These are phyloP conservation scores for Marmota flaviventris DNA, from an alignment of 2,113 vertebrate genomes.

Conservation along the genomic window DNA sequence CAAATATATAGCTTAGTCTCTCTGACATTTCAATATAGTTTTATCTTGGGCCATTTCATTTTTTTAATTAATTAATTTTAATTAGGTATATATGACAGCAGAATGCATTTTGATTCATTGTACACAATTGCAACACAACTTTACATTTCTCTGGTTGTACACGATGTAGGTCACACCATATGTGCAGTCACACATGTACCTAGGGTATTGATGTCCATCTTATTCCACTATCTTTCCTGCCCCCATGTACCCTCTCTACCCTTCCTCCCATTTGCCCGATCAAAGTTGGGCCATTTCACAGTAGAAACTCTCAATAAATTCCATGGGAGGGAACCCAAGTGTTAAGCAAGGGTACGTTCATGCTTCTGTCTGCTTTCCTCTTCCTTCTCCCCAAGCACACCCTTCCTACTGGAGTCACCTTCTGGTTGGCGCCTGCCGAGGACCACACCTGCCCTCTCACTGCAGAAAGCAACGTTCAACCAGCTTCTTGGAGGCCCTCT, in stretches of 20 bases:
- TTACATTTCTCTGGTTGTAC: too few species aligned
- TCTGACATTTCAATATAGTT: slow-evolving; percentile 69
- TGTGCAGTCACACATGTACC: too few species aligned
- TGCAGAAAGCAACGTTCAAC: slow-evolving; percentile 92
- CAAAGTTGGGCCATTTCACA: slow-evolving; percentile 58
- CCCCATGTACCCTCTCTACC: too few species aligned
- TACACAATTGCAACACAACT: too few species aligned
- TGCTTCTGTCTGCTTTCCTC: slow-evolving; percentile 92
- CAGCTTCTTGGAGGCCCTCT: slow-evolving; percentile 97
- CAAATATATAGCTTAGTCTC: slow-evolving; percentile 77
- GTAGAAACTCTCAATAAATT: slow-evolving; percentile 51
- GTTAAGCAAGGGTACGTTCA: slow-evolving; percentile 80
- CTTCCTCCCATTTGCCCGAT: too few species aligned
- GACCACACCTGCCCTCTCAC: slow-evolving; percentile 93
- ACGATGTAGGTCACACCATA: too few species aligned
- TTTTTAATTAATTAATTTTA: too few species aligned
- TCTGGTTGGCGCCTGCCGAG: slow-evolving; percentile 95
- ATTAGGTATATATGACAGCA: too few species aligned
- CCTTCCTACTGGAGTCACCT: slow-evolving; percentile 86
- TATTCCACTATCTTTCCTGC: too few species aligned
- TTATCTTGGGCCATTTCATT: slow-evolving; percentile 59
- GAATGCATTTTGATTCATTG: too few species aligned
- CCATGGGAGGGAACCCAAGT: not conserved
- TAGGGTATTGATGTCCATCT: too few species aligned
- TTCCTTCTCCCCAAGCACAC: slow-evolving; percentile 88